Conservation (phyloP, 2,797 vertebrate species). For the Monodelphis domestica region DNA sequence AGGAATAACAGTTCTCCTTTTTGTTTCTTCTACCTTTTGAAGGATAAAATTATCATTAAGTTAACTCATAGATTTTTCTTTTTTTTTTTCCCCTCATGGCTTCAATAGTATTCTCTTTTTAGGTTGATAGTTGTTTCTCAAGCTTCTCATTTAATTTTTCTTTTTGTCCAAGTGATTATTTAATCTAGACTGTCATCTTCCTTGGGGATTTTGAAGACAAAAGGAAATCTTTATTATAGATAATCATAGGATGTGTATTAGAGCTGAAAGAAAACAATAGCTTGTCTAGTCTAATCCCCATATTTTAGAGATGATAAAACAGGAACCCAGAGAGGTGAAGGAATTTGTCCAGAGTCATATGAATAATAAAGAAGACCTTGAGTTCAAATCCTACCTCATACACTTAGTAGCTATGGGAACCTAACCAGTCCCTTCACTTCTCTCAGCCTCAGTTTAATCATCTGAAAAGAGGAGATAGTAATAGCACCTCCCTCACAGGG, state of each 20-base stretch:
- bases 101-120: not conserved
- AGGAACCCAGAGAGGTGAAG: constrained; percentile 18
- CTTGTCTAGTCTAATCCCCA: not conserved
- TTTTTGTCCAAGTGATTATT: not conserved
- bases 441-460: not conserved
- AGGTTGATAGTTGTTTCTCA: not conserved
- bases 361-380: not conserved
- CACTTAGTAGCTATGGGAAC: not conserved
- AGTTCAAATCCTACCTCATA: not conserved
- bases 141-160: not conserved
- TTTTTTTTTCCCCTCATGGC: too few species aligned
- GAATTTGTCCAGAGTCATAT: constrained; percentile 7
- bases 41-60: not conserved
- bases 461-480: not conserved
- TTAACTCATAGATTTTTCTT: not conserved
- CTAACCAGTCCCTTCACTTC: not conserved
- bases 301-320: not conserved
- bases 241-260: not conserved
- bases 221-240: not conserved
- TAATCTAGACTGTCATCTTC: not conserved
- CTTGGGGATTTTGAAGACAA: not conserved
- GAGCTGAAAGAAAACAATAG: not conserved
- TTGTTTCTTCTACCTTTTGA: not conserved
- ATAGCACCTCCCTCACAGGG: not conserved
- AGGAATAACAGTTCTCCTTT: not conserved